Evolutionary conservation across 2,797 vertebrate species (phyloP).

Genomic region (Diglossa cyanea): DNA sequence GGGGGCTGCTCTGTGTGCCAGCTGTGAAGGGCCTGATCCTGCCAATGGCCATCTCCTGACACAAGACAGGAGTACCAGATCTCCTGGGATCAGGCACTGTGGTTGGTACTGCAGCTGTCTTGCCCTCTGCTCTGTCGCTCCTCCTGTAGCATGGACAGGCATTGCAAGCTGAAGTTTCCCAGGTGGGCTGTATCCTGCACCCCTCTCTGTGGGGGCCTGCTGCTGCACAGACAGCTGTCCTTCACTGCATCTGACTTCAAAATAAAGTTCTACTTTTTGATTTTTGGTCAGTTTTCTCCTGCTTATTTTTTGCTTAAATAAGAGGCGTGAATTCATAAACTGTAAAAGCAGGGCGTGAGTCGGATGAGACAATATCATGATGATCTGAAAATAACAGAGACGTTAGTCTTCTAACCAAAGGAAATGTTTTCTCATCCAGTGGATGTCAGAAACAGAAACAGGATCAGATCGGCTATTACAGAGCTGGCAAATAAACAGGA

Average conservation of each 20-base stretch:
- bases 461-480: slow-evolving; percentile 21
- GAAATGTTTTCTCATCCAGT: not conserved
- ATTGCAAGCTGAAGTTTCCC: not conserved
- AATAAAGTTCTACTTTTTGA: not conserved
- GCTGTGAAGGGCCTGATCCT: not conserved
- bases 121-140: not conserved
- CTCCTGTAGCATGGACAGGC: rapidly evolving
- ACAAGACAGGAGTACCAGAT: not conserved
- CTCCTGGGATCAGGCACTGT: not conserved
- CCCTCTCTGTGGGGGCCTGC: not conserved
- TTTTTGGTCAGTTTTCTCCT: not conserved
- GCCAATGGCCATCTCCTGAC: not conserved
- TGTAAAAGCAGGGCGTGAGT: not conserved
- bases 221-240: not conserved
- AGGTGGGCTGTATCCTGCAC: not conserved
- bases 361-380: rapidly evolving
- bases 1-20: not conserved
- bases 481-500: slow-evolving; percentile 40
- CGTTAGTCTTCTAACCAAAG: not conserved
- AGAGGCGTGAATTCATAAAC: not conserved
- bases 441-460: slow-evolving; percentile 47
- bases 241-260: not conserved
- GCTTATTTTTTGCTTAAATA: not conserved
- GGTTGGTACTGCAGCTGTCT: rapidly evolving
- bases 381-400: not conserved